Conservation (phyloP, 1,140 invertebrate species). For the Streblospio benedicti region DNA sequence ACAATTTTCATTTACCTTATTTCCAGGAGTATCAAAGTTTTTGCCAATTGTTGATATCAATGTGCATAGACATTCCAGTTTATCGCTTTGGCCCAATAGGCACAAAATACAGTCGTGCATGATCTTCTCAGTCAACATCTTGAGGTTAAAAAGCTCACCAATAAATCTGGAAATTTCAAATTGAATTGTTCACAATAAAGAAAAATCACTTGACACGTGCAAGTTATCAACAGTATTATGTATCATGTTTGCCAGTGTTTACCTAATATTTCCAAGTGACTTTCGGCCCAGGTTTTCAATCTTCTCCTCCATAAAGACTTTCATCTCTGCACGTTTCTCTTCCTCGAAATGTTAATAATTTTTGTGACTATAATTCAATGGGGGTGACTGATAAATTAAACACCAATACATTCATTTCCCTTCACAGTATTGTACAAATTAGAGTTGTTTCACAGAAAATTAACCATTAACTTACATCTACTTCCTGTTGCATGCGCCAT, state of each 20-base stretch:
- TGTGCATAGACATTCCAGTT: conserved; percentile 84
- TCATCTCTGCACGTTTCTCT: conserved; percentile 23
- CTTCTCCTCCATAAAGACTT: conserved; percentile 35
- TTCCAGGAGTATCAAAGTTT: conserved; percentile 57
- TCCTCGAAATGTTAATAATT: too few species aligned
- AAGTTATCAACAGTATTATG: too few species aligned
- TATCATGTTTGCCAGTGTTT: conserved; percentile 20
- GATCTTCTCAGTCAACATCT: conserved; percentile 79
- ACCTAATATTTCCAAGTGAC: conserved; percentile 78
- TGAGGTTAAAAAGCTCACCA: conserved; percentile 85
- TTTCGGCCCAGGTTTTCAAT: conserved; percentile 62
- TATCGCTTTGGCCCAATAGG: conserved; percentile 76
- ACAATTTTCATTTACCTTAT: conserved; percentile 45
- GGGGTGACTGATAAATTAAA: too few species aligned
- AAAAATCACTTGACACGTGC: neutral
- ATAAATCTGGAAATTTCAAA: conserved; percentile 55
- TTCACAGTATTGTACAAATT: conserved; percentile 8
- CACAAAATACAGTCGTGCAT: conserved; percentile 78
- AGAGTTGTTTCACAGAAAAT: too few species aligned
- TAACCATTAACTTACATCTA: too few species aligned
- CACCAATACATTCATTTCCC: conserved; percentile 11
- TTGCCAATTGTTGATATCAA: conserved; percentile 82
- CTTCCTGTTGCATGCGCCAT: too few species aligned
- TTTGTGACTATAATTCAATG: too few species aligned
- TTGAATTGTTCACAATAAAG: conserved; percentile 9